A percentile compares a stretch with the other conserved stretches of the same genome.
Evolutionary conservation across 2,797 vertebrate genomes (phyloP).

Genomic region (Xyrichtys novacula): DNA sequence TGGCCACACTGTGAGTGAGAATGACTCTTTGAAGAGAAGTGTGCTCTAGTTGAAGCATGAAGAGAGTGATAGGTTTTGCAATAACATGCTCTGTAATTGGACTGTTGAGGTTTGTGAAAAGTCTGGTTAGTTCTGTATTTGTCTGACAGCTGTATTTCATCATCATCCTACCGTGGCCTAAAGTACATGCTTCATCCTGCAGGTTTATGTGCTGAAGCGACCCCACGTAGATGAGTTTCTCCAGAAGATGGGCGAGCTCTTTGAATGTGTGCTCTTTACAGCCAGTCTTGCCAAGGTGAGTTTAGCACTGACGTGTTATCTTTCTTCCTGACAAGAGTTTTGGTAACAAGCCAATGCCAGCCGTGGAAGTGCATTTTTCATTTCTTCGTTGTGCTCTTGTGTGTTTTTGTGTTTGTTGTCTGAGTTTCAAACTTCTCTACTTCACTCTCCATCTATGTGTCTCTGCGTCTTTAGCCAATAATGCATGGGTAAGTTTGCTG

Average conservation of each 20-base stretch:
- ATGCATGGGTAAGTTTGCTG: conserved; percentile 87
- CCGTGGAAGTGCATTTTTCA: background rate
- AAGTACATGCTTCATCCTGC: conserved; percentile 39
- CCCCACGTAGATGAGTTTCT: conserved; percentile 97
- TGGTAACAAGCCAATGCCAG: conserved; percentile 8
- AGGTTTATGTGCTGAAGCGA: conserved; percentile 97
- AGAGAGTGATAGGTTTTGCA: background rate
- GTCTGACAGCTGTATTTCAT: too few species aligned
- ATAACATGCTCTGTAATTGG: too few species aligned
- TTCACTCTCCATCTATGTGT: conserved; percentile 81
- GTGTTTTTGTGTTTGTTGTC: conserved; percentile 41
- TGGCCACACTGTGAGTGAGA: conserved; percentile 13
- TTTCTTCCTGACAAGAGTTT: background rate
- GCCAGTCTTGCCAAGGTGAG: conserved; percentile 97
- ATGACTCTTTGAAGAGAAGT: background rate
- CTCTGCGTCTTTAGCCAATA: conserved; percentile 80
- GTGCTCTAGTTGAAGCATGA: background rate
- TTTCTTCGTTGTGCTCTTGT: conserved; percentile 22
- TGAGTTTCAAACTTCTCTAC: conserved; percentile 65
- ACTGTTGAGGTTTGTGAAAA: too few species aligned
- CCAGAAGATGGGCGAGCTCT: conserved; percentile 97
- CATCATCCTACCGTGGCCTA: too few species aligned
- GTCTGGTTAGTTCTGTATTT: too few species aligned
- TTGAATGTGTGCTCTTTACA: conserved; percentile 98
- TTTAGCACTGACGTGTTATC: background rate